These are phyloP conservation scores for Champsocephalus gunnari DNA, from an alignment of 2,797 vertebrate species.

Conservation along the genomic window DNA sequence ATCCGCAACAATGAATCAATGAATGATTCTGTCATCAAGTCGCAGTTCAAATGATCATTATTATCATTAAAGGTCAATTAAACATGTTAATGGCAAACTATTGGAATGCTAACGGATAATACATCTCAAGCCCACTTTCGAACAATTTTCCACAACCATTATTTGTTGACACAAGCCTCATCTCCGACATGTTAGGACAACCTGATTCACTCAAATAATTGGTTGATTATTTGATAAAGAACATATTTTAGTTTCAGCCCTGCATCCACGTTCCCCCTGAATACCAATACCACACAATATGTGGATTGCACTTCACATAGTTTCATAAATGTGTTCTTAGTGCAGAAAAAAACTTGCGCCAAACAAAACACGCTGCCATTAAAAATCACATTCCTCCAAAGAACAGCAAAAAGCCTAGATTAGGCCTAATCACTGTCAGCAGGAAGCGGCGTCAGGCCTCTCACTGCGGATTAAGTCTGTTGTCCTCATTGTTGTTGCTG, in stretches of 20 bases:
- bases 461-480: constrained; percentile 88
- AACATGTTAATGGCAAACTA: neutral
- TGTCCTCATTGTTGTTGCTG: constrained; percentile 85
- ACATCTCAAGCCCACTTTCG: no score
- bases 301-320: constrained; percentile 45
- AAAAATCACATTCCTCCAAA: constrained; percentile 82
- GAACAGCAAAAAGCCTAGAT: constrained; percentile 84
- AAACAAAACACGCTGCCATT: constrained; percentile 77
- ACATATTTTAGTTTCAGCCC: neutral
- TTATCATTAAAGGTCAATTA: neutral
- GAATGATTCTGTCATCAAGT: no score
- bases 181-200: neutral
- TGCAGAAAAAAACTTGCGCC: constrained; percentile 59
- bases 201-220: neutral
- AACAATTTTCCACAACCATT: neutral
- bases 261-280: constrained; percentile 5
- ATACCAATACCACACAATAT: constrained; percentile 47
- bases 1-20: no score
- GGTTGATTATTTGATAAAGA: constrained; percentile 3
- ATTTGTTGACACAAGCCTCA: neutral
- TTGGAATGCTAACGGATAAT: no score
- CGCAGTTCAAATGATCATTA: no score
- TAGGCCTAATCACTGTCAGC: constrained; percentile 88
- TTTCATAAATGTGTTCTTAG: constrained; percentile 37
- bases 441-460: constrained; percentile 84